phyloP scores from a whole-genome alignment of 2,113 vertebrate genomes.

The Pomatostomus ruficeps region DNA sequence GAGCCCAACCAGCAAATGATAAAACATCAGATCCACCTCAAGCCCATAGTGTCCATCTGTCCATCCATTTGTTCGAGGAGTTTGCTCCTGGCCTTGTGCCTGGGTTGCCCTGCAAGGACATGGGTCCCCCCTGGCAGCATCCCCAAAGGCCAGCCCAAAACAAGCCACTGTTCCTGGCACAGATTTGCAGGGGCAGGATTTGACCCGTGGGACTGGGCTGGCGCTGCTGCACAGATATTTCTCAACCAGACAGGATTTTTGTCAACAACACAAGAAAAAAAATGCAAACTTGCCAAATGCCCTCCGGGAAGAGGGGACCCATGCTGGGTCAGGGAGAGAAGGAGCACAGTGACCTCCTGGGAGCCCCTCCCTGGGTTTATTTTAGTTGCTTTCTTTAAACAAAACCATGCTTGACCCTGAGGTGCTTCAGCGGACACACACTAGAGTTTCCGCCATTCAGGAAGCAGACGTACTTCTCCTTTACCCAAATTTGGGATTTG shows the following conservation, averaged over 20 bases:
- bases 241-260: conserved; percentile 4
- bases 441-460: not conserved
- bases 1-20: not conserved
- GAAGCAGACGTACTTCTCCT: not conserved
- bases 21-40: not conserved
- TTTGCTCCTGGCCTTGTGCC: not conserved
- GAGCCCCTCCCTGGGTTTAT: conserved; percentile 1
- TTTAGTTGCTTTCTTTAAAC: conserved; percentile 38
- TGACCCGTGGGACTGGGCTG: conserved; percentile 26
- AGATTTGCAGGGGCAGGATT: not conserved
- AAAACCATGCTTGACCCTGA: conserved; percentile 20
- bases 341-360: not conserved
- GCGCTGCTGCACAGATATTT: not conserved
- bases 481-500: conserved; percentile 23
- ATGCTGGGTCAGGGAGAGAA: not conserved
- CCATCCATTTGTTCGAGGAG: not conserved
- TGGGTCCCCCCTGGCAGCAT: not conserved
- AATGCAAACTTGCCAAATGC: not conserved
- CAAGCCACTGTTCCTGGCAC: not conserved
- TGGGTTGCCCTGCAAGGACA: not conserved
- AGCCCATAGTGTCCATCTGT: not conserved
- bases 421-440: not conserved
- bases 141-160: not conserved
- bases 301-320: not conserved
- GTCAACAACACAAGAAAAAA: conserved; percentile 48